Conservation (phyloP, 2,113 vertebrate species). For the Embiotoca jacksoni region DNA sequence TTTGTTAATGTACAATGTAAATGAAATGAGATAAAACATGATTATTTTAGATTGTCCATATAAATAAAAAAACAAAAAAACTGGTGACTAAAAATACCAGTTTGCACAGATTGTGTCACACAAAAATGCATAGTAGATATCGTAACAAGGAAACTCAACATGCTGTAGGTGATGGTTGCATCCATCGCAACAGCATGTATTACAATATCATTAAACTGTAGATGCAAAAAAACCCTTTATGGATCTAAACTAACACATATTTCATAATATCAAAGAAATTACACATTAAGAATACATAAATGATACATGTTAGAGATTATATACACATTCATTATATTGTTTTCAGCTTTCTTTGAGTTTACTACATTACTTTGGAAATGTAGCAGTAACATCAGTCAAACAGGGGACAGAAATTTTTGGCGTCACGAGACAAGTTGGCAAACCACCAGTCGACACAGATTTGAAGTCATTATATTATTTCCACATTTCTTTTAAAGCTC, state of each 20-base stretch:
- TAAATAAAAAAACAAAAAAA: slow-evolving; percentile 1
- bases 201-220: slow-evolving; percentile 1
- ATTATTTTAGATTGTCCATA: slow-evolving; percentile 8
- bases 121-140: slow-evolving; percentile 31
- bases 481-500: slow-evolving; percentile 20
- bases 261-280: slow-evolving; percentile 39
- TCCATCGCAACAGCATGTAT: slow-evolving; percentile 13
- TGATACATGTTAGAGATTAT: slow-evolving; percentile 24
- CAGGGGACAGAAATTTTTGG: slow-evolving; percentile 4
- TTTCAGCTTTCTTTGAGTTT: slow-evolving; percentile 37
- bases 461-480: slow-evolving; percentile 2
- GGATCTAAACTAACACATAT: slow-evolving; percentile 7
- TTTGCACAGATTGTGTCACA: slow-evolving; percentile 29
- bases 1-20: neutral
- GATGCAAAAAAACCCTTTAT: neutral
- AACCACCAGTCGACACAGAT: neutral
- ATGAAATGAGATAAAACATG: no score
- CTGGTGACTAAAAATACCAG: neutral
- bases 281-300: slow-evolving; percentile 40
- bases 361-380: slow-evolving; percentile 18
- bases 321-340: slow-evolving; percentile 38
- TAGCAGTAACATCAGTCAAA: slow-evolving; percentile 31
- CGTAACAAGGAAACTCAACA: slow-evolving; percentile 11
- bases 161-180: slow-evolving; percentile 4
- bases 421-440: slow-evolving; percentile 4